phyloP scores from a whole-genome alignment of 2,888 invertebrate genomes.

The Acleris emargana region DNA sequence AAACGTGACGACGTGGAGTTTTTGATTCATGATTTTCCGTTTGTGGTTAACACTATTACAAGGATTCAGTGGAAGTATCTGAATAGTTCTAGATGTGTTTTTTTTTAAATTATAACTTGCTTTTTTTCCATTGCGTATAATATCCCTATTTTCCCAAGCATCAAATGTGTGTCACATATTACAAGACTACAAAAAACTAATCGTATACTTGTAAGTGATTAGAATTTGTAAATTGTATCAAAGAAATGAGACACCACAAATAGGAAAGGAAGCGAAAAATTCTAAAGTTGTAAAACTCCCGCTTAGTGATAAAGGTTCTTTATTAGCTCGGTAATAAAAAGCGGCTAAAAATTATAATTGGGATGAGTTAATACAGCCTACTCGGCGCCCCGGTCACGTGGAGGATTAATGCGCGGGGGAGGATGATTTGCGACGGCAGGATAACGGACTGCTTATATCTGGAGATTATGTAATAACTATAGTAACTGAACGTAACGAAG shows the following conservation, averaged over 20 bases:
- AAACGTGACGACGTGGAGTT: conserved; percentile 24
- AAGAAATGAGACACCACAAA: too few species aligned
- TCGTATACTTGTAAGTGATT: too few species aligned
- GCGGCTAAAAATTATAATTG: conserved; percentile 28
- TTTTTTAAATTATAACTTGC: too few species aligned
- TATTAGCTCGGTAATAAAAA: conserved; percentile 9
- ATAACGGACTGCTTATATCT: conserved; percentile 32
- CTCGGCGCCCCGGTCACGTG: conserved; percentile 33
- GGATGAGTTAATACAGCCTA: conserved; percentile 34
- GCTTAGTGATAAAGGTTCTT: not conserved
- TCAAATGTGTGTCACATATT: too few species aligned
- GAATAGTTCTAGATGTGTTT: not conserved
- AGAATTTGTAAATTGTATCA: too few species aligned
- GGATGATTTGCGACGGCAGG: conserved; percentile 31
- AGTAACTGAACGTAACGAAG: conserved; percentile 1
- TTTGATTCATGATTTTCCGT: conserved; percentile 5
- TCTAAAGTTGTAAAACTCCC: too few species aligned
- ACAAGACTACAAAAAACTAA: too few species aligned
- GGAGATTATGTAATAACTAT: conserved; percentile 29
- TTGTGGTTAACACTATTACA: not conserved
- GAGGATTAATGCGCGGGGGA: conserved; percentile 29
- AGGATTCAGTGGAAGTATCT: not conserved
- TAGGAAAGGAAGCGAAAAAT: too few species aligned
- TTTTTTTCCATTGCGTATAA: too few species aligned
- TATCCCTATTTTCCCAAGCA: too few species aligned